Evolutionary conservation across 2,113 vertebrate genomes (phyloP), one percentile per base, ranked within the genome.

Genomic region (Oceanites oceanicus): DNA sequence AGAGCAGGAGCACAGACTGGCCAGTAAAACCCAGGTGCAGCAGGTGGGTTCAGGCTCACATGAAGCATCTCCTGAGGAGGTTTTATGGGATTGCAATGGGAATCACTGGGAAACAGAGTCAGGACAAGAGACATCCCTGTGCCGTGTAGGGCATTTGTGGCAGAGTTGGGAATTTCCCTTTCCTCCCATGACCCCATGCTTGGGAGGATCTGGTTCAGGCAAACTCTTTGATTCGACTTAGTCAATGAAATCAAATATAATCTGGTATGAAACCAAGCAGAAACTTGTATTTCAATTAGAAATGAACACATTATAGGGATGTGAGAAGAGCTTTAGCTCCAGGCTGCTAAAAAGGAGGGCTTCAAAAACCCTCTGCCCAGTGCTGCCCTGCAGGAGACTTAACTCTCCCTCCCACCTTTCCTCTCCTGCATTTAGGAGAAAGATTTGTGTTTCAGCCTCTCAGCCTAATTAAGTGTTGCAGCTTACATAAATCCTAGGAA

Each of bases 81-180:
- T 17, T 20, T 49, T 9, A 47, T 2, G 3, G 86, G 21, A 47
- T 49, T 42, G 15, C 26, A 27, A 4, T 7, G 30, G 49, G n/a
- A 50, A 50, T 2, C 8, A 26, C 32, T 27, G 26, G 26, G 26
- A 38, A 38, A 32, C 19, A 3, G 16, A 36, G 32, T 44, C 45
- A 11, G 26, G 45, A 32, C 1, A 6, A 61, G 65, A 62, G 47
- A 34, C 27, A 4, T 19, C 32, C 19, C 36, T 4, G 17, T 34
- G 49, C 44, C 4, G 0, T 1, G 0, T 1, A 6, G 34, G 19
- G 47, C 22, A 40, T 23, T 36, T 49, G 6, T 16, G 44, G 36
- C 44, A 29, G 52, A 34, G 7, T 0, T 63, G 17, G 50, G 32
- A 44, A 38, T 52, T 44, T 20, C 44, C 29, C 42, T 29, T 42